These are phyloP conservation scores for Paraescarpia echinospica DNA, from an alignment of 1,140 invertebrate genomes.

Conservation along the genomic window DNA sequence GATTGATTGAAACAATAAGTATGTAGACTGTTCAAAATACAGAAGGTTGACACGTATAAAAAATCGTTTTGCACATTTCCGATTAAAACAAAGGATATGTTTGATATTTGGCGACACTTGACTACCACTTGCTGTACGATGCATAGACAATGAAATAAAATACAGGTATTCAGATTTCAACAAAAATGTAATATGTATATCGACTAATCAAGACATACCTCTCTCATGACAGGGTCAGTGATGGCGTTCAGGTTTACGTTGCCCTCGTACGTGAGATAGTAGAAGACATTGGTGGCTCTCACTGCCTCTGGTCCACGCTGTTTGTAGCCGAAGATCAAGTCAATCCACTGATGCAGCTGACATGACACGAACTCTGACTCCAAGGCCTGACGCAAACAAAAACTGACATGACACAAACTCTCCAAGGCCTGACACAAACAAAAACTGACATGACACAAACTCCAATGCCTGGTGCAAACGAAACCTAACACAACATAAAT, in stretches of 20 bases:
- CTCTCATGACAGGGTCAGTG: slow-evolving; percentile 85
- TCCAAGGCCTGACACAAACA: not conserved
- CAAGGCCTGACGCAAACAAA: slow-evolving; percentile 69
- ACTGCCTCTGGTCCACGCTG: slow-evolving; percentile 97
- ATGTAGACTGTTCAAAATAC: not conserved
- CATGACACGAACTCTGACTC: slow-evolving; percentile 99
- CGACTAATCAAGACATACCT: slow-evolving; percentile 58
- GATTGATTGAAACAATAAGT: too few species aligned
- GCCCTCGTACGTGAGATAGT: slow-evolving; percentile 98
- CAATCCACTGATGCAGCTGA: slow-evolving; percentile 99
- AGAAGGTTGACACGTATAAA: not conserved
- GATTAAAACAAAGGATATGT: too few species aligned
- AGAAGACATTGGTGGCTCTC: slow-evolving; percentile 96
- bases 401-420: not conserved
- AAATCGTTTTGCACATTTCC: not conserved
- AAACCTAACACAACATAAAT: too few species aligned
- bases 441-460: too few species aligned
- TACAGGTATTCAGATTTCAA: not conserved
- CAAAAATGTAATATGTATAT: too few species aligned
- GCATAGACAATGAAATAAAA: slow-evolving; percentile 16
- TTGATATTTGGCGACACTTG: not conserved
- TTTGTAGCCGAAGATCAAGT: slow-evolving; percentile 99
- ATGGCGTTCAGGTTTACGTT: slow-evolving; percentile 91
- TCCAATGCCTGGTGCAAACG: not conserved
- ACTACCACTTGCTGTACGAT: not conserved